Evolutionary conservation across 1,140 invertebrate genomes (phyloP).

Genomic region (Aphaenogaster floridana): DNA sequence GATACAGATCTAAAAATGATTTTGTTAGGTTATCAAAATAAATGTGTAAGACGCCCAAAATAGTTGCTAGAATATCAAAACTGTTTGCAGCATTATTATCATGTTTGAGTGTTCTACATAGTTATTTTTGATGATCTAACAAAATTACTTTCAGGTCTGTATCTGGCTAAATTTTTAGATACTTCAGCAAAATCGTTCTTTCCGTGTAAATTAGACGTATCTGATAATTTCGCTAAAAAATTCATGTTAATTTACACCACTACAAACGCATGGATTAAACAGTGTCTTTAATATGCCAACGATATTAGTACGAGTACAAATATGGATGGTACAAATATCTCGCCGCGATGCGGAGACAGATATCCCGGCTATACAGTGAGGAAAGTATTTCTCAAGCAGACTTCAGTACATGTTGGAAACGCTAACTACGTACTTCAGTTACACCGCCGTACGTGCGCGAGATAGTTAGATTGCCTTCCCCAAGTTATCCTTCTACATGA

Average conservation of each 20-base stretch:
- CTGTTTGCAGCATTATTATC: too few species aligned
- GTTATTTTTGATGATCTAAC: too few species aligned
- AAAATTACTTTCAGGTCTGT: too few species aligned
- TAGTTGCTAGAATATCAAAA: too few species aligned
- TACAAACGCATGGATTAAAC: background rate
- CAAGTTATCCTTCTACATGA: constrained; percentile 72
- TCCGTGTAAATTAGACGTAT: background rate
- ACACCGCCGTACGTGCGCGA: constrained; percentile 68
- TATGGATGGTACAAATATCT: constrained; percentile 1
- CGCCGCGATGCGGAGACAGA: constrained; percentile 21
- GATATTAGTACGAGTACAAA: constrained; percentile 1
- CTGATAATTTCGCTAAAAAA: constrained; percentile 1
- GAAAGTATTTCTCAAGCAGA: constrained; percentile 67
- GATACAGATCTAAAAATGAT: too few species aligned
- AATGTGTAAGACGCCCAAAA: too few species aligned
- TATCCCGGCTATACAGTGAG: constrained; percentile 42
- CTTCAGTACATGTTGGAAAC: constrained; percentile 59
- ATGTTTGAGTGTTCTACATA: too few species aligned
- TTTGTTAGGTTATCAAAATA: too few species aligned
- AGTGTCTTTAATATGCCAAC: background rate
- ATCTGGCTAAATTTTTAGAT: too few species aligned
- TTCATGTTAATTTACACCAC: background rate
- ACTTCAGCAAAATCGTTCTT: too few species aligned
- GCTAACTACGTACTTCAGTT: constrained; percentile 69
- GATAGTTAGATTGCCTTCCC: constrained; percentile 76